Evolutionary conservation across 1,140 invertebrate genomes (phyloP), one percentile per base, ranked within the genome.

Genomic region (Whitmania pigra): DNA sequence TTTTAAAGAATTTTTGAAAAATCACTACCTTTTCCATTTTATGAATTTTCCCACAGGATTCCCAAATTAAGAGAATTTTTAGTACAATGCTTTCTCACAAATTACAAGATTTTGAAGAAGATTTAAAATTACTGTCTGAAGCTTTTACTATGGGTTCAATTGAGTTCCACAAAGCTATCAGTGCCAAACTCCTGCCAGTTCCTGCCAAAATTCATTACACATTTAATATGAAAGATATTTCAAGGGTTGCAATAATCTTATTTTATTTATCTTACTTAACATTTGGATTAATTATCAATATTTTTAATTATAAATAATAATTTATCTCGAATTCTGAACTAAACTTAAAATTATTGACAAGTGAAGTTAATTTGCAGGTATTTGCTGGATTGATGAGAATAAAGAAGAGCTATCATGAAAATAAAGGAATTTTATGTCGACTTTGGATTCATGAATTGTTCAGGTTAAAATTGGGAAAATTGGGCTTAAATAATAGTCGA

Each of bases 151-250:
- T 83, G 69, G 87, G 88, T 4, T 90, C 89, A 0, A 86, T 93
- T 73, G 86, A 88, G 74, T 81, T 92, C 74, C 93, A 91, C 77
- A 86, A 88, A 77, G 84, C 84, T 71, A 87, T 92, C 0, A 82
- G 86, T 3, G 78, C 78, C 3, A 88, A 87, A 77, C 87, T 93
- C 84, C 78, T 92, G 60, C 91, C 91, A 1, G 92, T 90, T 3
- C 91, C 91, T 0, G 86, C 87, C 53, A 93, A 92, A 79, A 91
- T 91, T 76, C 91, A 94, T 80, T 94, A 93, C 76, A 80, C 92
- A 20, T 93, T 93, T 82, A 93, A 91, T 80, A 80, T 94, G 73
- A 83, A 90, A 75, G 91, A 93, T 78, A 91, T 93, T 75, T 92
- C 90, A 2, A 90, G 87, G 83, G 86, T 87, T 76, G 63, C 29